Percentiles rank a stretch among this genome's conserved stretches.
phyloP scores from a whole-genome alignment of 2,888 invertebrate genomes.

The Synanthedon tipuliformis region DNA sequence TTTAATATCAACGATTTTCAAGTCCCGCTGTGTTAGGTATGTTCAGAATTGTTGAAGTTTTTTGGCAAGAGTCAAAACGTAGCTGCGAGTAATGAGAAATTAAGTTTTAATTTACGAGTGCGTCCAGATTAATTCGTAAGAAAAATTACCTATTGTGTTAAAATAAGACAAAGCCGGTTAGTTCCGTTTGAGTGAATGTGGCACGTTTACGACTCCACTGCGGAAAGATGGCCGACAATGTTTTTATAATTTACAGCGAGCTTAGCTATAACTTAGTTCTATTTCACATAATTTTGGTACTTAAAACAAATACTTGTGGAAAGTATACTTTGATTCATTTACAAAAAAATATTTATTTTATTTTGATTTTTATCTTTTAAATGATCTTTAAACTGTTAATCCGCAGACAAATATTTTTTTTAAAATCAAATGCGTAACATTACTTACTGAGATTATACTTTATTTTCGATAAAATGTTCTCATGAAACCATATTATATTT shows the following conservation, averaged over 20 bases:
- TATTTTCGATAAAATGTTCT: too few species aligned
- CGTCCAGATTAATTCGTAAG: conserved; percentile 56
- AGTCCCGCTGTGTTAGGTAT: neutral
- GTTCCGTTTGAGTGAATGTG: conserved; percentile 50
- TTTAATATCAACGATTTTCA: conserved; percentile 12
- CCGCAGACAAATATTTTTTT: too few species aligned
- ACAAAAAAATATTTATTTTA: too few species aligned
- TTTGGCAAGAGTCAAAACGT: conserved; percentile 37
- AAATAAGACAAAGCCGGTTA: conserved; percentile 63
- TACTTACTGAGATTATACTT: too few species aligned
- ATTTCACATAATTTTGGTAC: too few species aligned
- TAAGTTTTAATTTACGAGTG: conserved; percentile 63
- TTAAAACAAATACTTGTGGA: too few species aligned
- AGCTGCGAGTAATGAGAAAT: conserved; percentile 65
- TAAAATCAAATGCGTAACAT: too few species aligned
- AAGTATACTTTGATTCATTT: too few species aligned
- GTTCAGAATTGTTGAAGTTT: conserved; percentile 13
- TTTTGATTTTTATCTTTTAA: too few species aligned
- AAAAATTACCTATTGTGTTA: conserved; percentile 64
- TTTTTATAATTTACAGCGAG: conserved; percentile 53
- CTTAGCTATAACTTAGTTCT: conserved; percentile 13
- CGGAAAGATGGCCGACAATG: conserved; percentile 40
- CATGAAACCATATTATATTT: too few species aligned
- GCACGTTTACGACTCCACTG: conserved; percentile 18
- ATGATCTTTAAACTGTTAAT: too few species aligned